Evolutionary conservation across 2,888 invertebrate genomes (phyloP).

Genomic region (Encarsia formosa): DNA sequence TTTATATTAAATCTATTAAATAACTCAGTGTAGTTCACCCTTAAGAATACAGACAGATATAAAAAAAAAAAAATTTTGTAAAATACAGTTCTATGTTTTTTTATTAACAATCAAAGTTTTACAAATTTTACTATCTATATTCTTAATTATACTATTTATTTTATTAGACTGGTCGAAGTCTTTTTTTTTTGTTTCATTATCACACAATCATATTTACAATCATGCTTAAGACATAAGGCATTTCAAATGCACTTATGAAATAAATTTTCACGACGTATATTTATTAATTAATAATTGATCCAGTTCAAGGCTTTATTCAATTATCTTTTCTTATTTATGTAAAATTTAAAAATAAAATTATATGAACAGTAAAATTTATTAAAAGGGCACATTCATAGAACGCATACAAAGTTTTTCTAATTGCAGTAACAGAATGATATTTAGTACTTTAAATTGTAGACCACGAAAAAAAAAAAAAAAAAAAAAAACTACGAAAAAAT

Average conservation of each 20-base stretch:
- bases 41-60: slow-evolving; percentile 16
- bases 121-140: slow-evolving; percentile 23
- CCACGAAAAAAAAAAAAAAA: neutral
- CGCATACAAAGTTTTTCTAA: slow-evolving; percentile 16
- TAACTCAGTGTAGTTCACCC: slow-evolving; percentile 20
- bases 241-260: slow-evolving; percentile 13
- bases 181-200: neutral
- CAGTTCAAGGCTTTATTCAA: too few relatives aligned
- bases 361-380: neutral
- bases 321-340: slow-evolving; percentile 23
- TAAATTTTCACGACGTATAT: slow-evolving; percentile 4
- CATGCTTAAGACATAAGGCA: slow-evolving; percentile 13
- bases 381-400: slow-evolving; percentile 1
- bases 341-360: slow-evolving; percentile 4
- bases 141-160: slow-evolving; percentile 17
- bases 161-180: slow-evolving; percentile 8
- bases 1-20: neutral
- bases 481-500: too few relatives aligned
- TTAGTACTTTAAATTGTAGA: slow-evolving; percentile 1
- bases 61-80: slow-evolving; percentile 12
- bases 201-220: slow-evolving; percentile 21
- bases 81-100: slow-evolving; percentile 21
- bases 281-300: neutral
- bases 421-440: slow-evolving; percentile 3
- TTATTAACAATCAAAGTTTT: slow-evolving; percentile 20